phyloP scores from a whole-genome alignment of 2,113 vertebrate species.

The Naja naja region DNA sequence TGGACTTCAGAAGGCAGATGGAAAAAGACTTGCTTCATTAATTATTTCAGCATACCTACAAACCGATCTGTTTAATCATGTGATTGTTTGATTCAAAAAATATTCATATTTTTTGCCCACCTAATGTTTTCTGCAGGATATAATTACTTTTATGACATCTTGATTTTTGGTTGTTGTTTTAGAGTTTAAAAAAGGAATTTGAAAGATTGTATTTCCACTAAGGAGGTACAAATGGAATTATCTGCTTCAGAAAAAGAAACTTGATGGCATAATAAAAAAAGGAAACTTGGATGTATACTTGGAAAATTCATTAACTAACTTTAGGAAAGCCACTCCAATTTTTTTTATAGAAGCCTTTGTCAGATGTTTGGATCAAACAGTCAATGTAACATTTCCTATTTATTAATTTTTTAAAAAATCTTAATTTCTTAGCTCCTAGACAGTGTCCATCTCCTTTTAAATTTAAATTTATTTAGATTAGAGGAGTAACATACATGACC shows the following conservation, averaged over 20 bases:
- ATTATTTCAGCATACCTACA: conserved; percentile 30
- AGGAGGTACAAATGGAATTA: conserved; percentile 23
- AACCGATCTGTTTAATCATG: conserved; percentile 1
- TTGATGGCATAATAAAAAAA: conserved; percentile 3
- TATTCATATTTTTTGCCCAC: neutral
- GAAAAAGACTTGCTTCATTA: conserved; percentile 40
- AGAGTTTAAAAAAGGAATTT: neutral
- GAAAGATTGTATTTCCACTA: neutral
- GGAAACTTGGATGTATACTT: conserved; percentile 31
- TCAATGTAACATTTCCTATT: conserved; percentile 23
- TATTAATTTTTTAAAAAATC: conserved; percentile 1
- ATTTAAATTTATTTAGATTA: conserved; percentile 39
- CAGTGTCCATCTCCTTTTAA: rapidly evolving
- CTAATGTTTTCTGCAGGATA: neutral
- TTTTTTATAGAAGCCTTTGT: conserved; percentile 25
- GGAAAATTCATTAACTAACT: conserved; percentile 38
- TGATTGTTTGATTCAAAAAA: neutral
- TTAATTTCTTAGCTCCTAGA: conserved; percentile 40
- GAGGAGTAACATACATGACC: conserved; percentile 35
- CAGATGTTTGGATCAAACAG: conserved; percentile 50
- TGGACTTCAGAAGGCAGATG: conserved; percentile 38
- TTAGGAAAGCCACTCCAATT: neutral
- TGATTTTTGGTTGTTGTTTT: neutral
- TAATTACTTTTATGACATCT: conserved; percentile 18
- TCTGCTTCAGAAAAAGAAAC: conserved; percentile 11